These are phyloP conservation scores for Lasaia peninsularis DNA, from an alignment of 1,140 invertebrate genomes.

Conservation along the genomic window DNA sequence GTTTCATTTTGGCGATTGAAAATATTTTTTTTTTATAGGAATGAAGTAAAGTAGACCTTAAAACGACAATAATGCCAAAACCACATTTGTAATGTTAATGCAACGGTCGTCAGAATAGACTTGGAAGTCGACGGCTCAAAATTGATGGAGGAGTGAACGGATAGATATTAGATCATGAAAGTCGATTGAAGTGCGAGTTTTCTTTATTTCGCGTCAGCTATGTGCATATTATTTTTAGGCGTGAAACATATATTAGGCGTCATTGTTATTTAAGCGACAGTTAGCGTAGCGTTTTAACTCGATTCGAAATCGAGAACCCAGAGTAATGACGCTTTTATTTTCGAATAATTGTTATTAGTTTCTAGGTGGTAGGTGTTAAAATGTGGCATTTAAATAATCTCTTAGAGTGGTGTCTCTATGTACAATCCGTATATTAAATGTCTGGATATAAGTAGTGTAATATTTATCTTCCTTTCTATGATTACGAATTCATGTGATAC, in stretches of 20 bases:
- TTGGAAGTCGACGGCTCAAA: no score
- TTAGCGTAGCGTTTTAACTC: neutral
- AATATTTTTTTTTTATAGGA: no score
- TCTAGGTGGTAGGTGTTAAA: slow-evolving; percentile 43
- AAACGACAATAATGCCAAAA: no score
- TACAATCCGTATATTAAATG: slow-evolving; percentile 32
- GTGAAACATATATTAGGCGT: neutral
- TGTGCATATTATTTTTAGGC: neutral
- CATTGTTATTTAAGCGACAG: neutral
- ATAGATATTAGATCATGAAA: neutral
- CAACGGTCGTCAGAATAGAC: no score
- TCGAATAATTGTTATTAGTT: slow-evolving; percentile 40
- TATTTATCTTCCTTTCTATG: slow-evolving; percentile 47
- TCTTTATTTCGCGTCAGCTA: slow-evolving; percentile 7
- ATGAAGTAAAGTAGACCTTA: no score
- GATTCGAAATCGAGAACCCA: slow-evolving; percentile 1
- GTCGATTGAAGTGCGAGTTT: neutral
- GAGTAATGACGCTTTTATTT: slow-evolving; percentile 19
- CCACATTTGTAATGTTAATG: no score
- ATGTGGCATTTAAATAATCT: slow-evolving; percentile 61
- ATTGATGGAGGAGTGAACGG: neutral
- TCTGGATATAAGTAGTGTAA: slow-evolving; percentile 43
- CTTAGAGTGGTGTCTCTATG: slow-evolving; percentile 40
- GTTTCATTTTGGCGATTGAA: no score
- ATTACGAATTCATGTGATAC: slow-evolving; percentile 68